phyloP scores from a whole-genome alignment of 2,888 invertebrate species.

The Serrognathus titanus region DNA sequence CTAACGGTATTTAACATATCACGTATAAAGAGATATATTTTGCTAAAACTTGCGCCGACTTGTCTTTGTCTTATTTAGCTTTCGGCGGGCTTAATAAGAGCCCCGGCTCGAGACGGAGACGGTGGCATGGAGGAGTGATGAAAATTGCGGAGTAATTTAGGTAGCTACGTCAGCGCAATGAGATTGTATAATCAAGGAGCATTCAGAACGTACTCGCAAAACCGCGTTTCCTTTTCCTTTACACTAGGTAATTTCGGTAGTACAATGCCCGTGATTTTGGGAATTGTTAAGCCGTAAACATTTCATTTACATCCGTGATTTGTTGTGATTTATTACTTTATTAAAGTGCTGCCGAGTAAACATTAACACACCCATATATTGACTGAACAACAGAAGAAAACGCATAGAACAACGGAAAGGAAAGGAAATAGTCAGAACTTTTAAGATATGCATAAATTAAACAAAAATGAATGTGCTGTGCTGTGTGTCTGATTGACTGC shows the following conservation, averaged over 20 bases:
- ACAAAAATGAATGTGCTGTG: too few species aligned
- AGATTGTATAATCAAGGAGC: conserved; percentile 23
- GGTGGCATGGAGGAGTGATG: conserved; percentile 9
- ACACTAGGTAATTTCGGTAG: conserved; percentile 17
- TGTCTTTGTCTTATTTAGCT: conserved; percentile 1
- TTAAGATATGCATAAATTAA: too few species aligned
- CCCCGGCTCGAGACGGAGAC: conserved; percentile 1
- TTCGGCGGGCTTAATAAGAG: conserved; percentile 18
- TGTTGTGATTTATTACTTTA: too few species aligned
- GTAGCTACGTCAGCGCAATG: conserved; percentile 20
- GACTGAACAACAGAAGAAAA: too few species aligned
- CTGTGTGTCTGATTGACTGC: too few species aligned
- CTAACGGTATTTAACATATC: conserved; percentile 26
- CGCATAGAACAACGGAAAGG: too few species aligned
- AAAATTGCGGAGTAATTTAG: conserved; percentile 20
- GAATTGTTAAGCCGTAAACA: conserved; percentile 18
- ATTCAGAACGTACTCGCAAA: conserved; percentile 24
- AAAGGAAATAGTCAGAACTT: too few species aligned
- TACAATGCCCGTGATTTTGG: conserved; percentile 19
- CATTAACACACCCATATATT: too few species aligned
- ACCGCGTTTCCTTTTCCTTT: conserved; percentile 27
- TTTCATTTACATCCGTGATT: conserved; percentile 10
- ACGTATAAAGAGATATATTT: conserved; percentile 16
- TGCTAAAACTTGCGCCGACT: neutral
- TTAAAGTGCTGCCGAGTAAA: too few species aligned